These are phyloP conservation scores for Malachius bipustulatus DNA, from an alignment of 2,888 invertebrate genomes.

Conservation along the genomic window DNA sequence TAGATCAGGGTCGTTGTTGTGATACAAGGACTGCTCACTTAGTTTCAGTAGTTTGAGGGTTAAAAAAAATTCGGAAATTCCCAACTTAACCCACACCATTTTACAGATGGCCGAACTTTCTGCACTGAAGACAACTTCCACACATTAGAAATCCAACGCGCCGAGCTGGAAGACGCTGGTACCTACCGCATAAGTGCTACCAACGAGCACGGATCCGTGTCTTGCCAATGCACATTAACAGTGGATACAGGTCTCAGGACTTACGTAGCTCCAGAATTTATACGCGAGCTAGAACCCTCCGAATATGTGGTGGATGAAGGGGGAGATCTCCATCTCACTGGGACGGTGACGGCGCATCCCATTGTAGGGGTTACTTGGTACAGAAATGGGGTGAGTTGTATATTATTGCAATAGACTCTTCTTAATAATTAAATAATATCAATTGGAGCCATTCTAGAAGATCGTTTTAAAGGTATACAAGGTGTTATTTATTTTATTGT, in stretches of 20 bases:
- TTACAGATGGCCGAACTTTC: slow-evolving; percentile 47
- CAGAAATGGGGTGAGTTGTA: slow-evolving; percentile 54
- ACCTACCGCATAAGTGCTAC: slow-evolving; percentile 66
- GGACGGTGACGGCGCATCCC: slow-evolving; percentile 52
- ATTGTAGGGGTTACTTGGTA: slow-evolving; percentile 72
- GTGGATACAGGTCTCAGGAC: slow-evolving; percentile 75
- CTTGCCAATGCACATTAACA: slow-evolving; percentile 61
- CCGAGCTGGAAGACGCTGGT: slow-evolving; percentile 67
- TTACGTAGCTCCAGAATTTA: slow-evolving; percentile 69
- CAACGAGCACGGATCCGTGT: slow-evolving; percentile 71
- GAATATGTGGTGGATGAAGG: slow-evolving; percentile 50
- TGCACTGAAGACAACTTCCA: slow-evolving; percentile 68
- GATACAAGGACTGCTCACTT: too few species aligned
- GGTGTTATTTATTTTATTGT: too few species aligned
- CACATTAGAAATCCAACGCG: slow-evolving; percentile 73
- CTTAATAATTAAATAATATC: slow-evolving; percentile 2
- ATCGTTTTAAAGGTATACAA: neutral
- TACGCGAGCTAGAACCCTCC: slow-evolving; percentile 51
- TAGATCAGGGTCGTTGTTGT: too few species aligned
- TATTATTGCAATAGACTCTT: too few species aligned
- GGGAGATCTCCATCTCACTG: slow-evolving; percentile 38
- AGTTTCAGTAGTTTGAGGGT: too few species aligned
- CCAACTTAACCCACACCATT: too few species aligned
- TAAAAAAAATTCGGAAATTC: too few species aligned
- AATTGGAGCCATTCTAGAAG: neutral